phyloP scores from a whole-genome alignment of 2,113 vertebrate species.

The Sterna hirundo region DNA sequence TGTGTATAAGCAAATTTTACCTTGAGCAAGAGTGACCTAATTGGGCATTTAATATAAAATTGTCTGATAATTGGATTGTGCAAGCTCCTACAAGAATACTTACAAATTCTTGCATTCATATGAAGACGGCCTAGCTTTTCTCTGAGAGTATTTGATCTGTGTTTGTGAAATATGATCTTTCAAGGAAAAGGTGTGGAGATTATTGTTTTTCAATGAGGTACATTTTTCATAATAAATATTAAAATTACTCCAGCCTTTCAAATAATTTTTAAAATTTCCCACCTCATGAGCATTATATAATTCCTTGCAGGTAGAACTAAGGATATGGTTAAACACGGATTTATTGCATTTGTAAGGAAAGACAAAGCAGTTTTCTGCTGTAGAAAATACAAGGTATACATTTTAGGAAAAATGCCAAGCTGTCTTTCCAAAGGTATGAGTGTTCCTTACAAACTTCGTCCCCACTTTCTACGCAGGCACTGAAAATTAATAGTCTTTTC shows the following conservation, averaged over 20 bases:
- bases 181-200: slow-evolving; percentile 62
- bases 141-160: slow-evolving; percentile 56
- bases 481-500: not conserved
- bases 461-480: not conserved
- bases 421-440: not conserved
- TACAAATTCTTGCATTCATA: slow-evolving; percentile 47
- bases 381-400: not conserved
- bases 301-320: slow-evolving; percentile 16
- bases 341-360: slow-evolving; percentile 55
- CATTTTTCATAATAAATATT: slow-evolving; percentile 69
- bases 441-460: not conserved
- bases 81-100: slow-evolving; percentile 34
- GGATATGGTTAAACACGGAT: slow-evolving; percentile 29
- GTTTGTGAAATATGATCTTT: slow-evolving; percentile 65
- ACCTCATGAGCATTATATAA: slow-evolving; percentile 60
- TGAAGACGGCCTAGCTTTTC: slow-evolving; percentile 40
- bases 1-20: not conserved
- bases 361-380: slow-evolving; percentile 44
- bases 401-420: not conserved
- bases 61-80: not conserved
- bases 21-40: not conserved
- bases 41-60: not conserved
- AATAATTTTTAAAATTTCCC: slow-evolving; percentile 68
- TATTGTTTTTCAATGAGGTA: slow-evolving; percentile 52
- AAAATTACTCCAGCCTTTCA: slow-evolving; percentile 55